Percentiles rank a stretch among this genome's conserved stretches.
phyloP scores from a whole-genome alignment of 2,888 invertebrate genomes.

The Aromia moschata region DNA sequence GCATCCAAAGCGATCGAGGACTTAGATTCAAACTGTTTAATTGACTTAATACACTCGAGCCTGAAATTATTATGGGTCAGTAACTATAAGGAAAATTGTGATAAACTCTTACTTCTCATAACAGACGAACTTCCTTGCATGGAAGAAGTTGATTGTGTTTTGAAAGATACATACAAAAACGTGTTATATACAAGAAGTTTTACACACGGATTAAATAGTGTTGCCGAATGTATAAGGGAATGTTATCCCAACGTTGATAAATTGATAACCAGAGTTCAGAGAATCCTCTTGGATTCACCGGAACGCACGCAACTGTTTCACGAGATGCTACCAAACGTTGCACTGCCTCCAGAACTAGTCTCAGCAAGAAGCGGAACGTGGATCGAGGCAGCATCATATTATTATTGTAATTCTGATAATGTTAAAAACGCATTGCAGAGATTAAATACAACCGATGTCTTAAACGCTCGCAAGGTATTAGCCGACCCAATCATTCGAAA shows the following conservation, averaged over 20 bases:
- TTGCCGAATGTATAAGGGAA: conserved; percentile 44
- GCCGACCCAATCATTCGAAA: neutral
- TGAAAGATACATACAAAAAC: conserved; percentile 36
- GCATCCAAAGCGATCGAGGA: neutral
- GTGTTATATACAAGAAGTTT: conserved; percentile 48
- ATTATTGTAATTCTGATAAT: conserved; percentile 1
- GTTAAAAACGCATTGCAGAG: too few species aligned
- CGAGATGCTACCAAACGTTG: conserved; percentile 35
- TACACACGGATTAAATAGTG: conserved; percentile 48
- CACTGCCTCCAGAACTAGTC: conserved; percentile 50
- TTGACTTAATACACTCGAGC: neutral
- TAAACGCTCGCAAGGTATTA: neutral
- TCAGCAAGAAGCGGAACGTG: conserved; percentile 48
- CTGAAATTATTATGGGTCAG: neutral
- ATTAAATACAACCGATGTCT: too few species aligned
- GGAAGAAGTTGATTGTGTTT: neutral
- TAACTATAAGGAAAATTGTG: neutral
- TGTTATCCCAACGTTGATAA: conserved; percentile 41
- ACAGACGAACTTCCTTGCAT: neutral
- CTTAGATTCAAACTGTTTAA: neutral
- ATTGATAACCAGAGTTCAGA: conserved; percentile 42
- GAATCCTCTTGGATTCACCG: conserved; percentile 44
- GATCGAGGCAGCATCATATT: conserved; percentile 27
- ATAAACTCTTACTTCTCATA: neutral
- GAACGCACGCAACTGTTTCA: neutral